These are phyloP conservation scores for Conus betulinus DNA, from an alignment of 1,140 invertebrate species.

Conservation along the genomic window DNA sequence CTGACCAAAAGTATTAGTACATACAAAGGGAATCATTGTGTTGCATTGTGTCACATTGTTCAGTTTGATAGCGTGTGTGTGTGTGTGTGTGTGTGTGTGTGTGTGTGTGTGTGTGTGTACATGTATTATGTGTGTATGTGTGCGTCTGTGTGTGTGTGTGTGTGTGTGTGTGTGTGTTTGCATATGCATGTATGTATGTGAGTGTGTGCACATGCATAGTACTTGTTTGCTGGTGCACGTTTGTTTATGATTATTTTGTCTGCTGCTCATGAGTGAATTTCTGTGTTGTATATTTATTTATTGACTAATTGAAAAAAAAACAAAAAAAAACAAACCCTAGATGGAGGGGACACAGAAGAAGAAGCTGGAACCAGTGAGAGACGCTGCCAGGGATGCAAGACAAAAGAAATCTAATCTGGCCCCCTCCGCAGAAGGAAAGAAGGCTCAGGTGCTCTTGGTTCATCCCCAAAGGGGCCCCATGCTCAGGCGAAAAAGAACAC, in stretches of 20 bases:
- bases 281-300: not conserved
- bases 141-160: too few relatives aligned
- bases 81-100: too few relatives aligned
- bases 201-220: too few relatives aligned
- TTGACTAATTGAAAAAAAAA: not conserved
- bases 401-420: conserved; percentile 24
- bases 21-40: too few relatives aligned
- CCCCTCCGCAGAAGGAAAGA: not conserved
- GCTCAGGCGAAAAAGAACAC: not conserved
- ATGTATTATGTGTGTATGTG: too few relatives aligned
- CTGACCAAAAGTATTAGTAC: too few relatives aligned
- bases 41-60: too few relatives aligned
- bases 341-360: conserved; percentile 26
- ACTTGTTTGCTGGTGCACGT: too few relatives aligned
- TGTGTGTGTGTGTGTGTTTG: too few relatives aligned
- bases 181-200: too few relatives aligned
- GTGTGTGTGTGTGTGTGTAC: too few relatives aligned
- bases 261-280: not conserved
- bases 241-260: not conserved
- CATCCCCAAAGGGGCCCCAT: not conserved
- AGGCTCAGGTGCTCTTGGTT: not conserved
- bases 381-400: not conserved
- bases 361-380: conserved; percentile 28
- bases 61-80: too few relatives aligned
- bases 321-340: not conserved